Evolutionary conservation across 2,113 vertebrate genomes (phyloP).

Genomic region (Delphinapterus leucas): DNA sequence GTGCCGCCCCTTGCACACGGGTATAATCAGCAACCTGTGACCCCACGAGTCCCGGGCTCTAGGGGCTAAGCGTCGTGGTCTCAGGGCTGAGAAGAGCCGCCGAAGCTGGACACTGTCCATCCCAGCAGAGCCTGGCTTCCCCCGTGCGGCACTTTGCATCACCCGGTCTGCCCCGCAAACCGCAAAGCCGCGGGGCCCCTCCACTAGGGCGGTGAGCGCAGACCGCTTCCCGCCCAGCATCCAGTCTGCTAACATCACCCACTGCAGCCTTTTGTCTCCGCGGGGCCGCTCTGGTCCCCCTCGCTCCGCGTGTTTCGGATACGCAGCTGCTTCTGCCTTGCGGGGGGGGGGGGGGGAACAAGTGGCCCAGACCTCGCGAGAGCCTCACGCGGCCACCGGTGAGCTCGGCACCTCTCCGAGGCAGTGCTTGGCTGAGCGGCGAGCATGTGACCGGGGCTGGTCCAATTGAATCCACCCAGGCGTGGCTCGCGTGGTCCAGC

Average conservation of each 20-base stretch:
- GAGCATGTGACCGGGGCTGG: neutral
- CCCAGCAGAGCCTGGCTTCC: neutral
- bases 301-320: neutral
- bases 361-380: neutral
- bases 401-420: neutral
- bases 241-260: neutral
- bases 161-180: neutral
- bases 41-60: neutral
- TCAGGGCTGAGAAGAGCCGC: neutral
- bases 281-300: accelerated
- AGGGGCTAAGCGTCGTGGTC: neutral
- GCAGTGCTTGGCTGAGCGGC: neutral
- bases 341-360: too few species aligned
- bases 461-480: neutral
- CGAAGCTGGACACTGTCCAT: neutral
- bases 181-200: neutral
- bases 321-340: too few species aligned
- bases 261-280: neutral
- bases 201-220: too few species aligned
- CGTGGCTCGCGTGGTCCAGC: too few species aligned
- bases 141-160: neutral
- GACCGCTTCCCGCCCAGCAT: too few species aligned
- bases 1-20: neutral
- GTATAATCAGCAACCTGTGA: neutral
- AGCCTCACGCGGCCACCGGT: neutral